Conservation (phyloP, 2,888 invertebrate species). For the Drosophila phalerata region DNA sequence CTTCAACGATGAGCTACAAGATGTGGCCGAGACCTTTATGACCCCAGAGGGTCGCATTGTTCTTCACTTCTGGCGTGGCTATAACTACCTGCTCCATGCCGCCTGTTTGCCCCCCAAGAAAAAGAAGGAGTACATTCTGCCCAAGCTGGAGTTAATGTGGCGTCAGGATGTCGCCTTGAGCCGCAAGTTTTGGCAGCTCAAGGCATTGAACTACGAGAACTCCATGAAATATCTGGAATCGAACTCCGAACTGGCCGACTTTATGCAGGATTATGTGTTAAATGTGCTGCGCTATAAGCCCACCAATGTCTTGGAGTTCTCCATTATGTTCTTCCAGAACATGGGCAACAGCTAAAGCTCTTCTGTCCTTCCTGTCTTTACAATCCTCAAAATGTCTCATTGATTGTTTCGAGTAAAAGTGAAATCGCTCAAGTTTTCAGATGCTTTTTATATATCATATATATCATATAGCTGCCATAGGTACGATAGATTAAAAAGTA, state of each 20-base stretch:
- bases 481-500: no score
- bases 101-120: conserved; percentile 63
- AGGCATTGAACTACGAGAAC: conserved; percentile 75
- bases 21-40: conserved; percentile 79
- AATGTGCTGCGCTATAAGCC: conserved; percentile 82
- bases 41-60: conserved; percentile 74
- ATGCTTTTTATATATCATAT: no score
- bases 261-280: conserved; percentile 80
- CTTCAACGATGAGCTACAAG: conserved; percentile 77
- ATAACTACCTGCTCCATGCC: conserved; percentile 78
- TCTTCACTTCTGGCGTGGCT: conserved; percentile 81
- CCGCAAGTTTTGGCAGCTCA: conserved; percentile 60
- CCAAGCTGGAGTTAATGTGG: conserved; percentile 80
- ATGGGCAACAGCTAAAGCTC: conserved; percentile 36
- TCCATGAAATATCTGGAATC: conserved; percentile 66
- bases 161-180: conserved; percentile 61
- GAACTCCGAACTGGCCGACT: conserved; percentile 76
- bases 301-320: conserved; percentile 75
- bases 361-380: not conserved
- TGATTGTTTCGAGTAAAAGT: conserved; percentile 1
- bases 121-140: conserved; percentile 57
- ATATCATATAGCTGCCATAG: no score
- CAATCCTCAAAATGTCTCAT: not conserved
- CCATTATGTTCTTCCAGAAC: conserved; percentile 79
- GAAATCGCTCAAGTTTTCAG: not conserved